These are phyloP conservation scores for Drosophila azteca DNA, from an alignment of 1,140 invertebrate species.

Conservation along the genomic window DNA sequence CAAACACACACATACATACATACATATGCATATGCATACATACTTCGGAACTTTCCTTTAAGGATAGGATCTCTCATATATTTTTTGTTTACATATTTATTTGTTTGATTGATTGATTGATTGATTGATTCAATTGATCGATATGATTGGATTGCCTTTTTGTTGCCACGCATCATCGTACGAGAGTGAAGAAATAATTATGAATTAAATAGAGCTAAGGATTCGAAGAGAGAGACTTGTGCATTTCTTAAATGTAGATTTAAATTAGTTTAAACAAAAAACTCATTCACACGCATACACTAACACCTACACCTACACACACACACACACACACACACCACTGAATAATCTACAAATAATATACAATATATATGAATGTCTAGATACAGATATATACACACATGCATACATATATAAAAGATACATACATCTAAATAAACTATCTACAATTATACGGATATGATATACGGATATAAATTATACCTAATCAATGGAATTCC, in stretches of 20 bases:
- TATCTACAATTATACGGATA: conserved; percentile 19
- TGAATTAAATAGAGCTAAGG: conserved; percentile 25
- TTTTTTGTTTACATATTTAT: conserved; percentile 55
- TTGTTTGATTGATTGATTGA: conserved; percentile 25
- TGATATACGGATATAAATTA: conserved; percentile 22
- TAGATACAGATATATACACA: conserved; percentile 33
- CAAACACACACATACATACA: conserved; percentile 25
- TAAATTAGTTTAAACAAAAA: conserved; percentile 42
- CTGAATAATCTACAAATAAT: conserved; percentile 30
- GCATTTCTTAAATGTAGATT: conserved; percentile 81
- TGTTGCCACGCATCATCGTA: conserved; percentile 58
- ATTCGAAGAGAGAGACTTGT: conserved; percentile 69
- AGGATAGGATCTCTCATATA: conserved; percentile 79
- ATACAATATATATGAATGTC: conserved; percentile 26
- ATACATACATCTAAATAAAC: conserved; percentile 4
- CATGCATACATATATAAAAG: conserved; percentile 19
- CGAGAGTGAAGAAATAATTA: conserved; percentile 20
- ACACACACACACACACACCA: conserved; percentile 39
- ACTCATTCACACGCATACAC: conserved; percentile 20
- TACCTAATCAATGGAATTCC: conserved; percentile 70
- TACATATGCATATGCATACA: conserved; percentile 36
- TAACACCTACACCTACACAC: conserved; percentile 2
- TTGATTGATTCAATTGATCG: conserved; percentile 54
- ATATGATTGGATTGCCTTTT: conserved; percentile 63
- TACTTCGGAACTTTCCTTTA: conserved; percentile 79